phyloP scores from a whole-genome alignment of 2,113 vertebrate genomes.

The Herpailurus yagouaroundi region DNA sequence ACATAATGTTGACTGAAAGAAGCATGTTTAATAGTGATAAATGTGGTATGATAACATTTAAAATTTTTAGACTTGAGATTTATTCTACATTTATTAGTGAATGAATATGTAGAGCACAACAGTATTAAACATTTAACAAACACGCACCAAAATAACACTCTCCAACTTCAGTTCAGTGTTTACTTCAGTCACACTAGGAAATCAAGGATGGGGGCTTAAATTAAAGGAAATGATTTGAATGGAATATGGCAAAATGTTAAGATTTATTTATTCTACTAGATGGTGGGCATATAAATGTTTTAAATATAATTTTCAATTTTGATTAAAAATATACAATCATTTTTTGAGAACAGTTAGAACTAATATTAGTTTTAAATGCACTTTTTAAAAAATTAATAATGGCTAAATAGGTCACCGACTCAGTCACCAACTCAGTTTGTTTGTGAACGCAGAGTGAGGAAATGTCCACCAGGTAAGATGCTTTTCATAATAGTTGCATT shows the following conservation, averaged over 20 bases:
- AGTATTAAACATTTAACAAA: background rate
- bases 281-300: background rate
- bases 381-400: background rate
- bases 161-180: background rate
- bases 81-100: background rate
- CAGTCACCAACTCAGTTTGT: background rate
- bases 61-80: background rate
- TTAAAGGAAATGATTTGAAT: background rate
- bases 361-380: background rate
- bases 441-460: background rate
- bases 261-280: background rate
- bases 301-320: constrained; percentile 19
- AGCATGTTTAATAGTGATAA: background rate
- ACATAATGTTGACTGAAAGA: background rate
- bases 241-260: constrained; percentile 21
- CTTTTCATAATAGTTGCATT: background rate
- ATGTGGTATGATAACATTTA: background rate
- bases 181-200: background rate
- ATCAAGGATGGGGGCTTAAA: background rate
- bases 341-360: background rate
- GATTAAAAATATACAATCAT: background rate
- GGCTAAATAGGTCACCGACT: background rate
- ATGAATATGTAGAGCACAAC: background rate
- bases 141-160: background rate
- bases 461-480: background rate